These are phyloP conservation scores for Pollenia angustigena DNA, from an alignment of 2,888 invertebrate species.

Conservation along the genomic window DNA sequence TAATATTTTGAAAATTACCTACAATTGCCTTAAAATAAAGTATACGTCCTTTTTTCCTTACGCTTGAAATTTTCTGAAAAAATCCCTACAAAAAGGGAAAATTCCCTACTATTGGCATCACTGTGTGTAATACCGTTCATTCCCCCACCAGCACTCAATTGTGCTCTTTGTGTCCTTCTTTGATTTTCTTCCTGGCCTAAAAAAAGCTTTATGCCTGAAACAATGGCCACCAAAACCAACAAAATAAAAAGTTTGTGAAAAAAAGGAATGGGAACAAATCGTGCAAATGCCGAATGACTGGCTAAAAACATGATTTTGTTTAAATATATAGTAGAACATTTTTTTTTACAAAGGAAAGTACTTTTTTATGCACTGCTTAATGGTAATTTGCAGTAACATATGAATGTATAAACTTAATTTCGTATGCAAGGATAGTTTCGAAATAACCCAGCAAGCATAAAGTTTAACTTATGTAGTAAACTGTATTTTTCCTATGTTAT, in stretches of 20 bases:
- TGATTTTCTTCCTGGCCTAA: slow-evolving; percentile 37
- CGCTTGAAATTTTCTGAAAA: no score
- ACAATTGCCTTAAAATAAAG: no score
- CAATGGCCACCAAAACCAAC: slow-evolving; percentile 46
- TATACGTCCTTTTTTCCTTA: no score
- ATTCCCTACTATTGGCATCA: no score
- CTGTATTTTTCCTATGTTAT: no score
- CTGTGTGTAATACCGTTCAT: neutral
- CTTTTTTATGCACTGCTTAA: slow-evolving; percentile 33
- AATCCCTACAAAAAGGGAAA: no score
- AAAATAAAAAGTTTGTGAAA: neutral
- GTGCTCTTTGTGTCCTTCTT: slow-evolving; percentile 42
- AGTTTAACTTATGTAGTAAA: no score
- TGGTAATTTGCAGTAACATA: slow-evolving; percentile 40
- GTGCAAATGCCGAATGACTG: slow-evolving; percentile 11
- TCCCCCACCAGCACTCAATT: neutral
- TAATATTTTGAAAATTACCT: no score
- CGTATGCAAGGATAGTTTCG: neutral
- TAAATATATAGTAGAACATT: slow-evolving; percentile 18
- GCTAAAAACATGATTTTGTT: slow-evolving; percentile 25
- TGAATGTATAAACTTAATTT: neutral
- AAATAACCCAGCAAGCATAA: slow-evolving; percentile 4
- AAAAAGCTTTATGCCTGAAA: slow-evolving; percentile 43
- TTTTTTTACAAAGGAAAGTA: neutral
- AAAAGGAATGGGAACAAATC: slow-evolving; percentile 23